These are phyloP conservation scores for Holocentrus rufus DNA, from an alignment of 2,797 vertebrate species.

Conservation along the genomic window DNA sequence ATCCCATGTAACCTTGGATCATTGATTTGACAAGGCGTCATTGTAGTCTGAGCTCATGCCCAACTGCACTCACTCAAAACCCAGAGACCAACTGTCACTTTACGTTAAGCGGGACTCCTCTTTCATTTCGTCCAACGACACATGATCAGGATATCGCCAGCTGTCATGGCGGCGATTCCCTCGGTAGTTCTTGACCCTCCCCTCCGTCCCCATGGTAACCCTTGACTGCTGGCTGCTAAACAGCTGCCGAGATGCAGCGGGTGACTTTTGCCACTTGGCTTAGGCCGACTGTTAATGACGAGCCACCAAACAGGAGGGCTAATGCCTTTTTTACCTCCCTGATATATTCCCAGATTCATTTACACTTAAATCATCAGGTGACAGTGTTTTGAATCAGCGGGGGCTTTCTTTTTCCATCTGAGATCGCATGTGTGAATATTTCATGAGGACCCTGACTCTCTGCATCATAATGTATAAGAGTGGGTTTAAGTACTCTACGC, in stretches of 20 bases:
- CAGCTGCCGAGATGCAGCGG: neutral
- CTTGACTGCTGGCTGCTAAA: conserved; percentile 36
- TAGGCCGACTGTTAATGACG: conserved; percentile 33
- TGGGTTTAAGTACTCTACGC: conserved; percentile 28
- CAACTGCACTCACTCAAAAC: neutral
- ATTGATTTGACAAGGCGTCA: conserved; percentile 48
- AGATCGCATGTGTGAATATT: conserved; percentile 54
- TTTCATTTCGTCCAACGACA: conserved; percentile 41
- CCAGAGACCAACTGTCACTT: conserved; percentile 2
- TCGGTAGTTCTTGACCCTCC: conserved; percentile 22
- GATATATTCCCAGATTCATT: conserved; percentile 56
- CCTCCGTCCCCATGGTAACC: conserved; percentile 56
- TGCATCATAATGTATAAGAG: conserved; percentile 37
- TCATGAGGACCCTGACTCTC: conserved; percentile 45
- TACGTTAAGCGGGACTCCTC: conserved; percentile 8
- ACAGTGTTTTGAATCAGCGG: conserved; percentile 42
- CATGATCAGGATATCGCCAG: conserved; percentile 22
- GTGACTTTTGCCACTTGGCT: neutral
- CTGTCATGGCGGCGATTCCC: conserved; percentile 2
- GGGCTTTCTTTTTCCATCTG: conserved; percentile 18
- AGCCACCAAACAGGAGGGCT: conserved; percentile 43
- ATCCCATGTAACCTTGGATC: conserved; percentile 32
- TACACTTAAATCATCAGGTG: conserved; percentile 57
- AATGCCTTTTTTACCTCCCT: conserved; percentile 54
- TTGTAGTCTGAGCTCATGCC: neutral